Base-by-base conservation (phyloP, 2,797 vertebrate species). In the Chrosomus eos region DNA sequence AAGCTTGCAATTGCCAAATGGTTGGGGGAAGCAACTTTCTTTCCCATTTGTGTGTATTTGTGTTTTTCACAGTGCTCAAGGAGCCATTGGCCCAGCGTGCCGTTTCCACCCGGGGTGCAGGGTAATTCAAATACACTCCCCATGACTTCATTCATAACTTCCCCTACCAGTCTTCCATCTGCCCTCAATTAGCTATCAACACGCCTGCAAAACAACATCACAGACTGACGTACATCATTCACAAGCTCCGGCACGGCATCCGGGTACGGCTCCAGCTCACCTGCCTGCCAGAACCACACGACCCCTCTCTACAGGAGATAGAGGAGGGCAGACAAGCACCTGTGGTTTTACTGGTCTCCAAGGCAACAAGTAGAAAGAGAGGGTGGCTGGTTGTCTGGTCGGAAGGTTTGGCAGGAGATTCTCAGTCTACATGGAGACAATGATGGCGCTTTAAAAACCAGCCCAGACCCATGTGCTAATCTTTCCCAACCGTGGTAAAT, bases 131-230 rank as follows among this genome's bases (percentile, higher is more conserved):
- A 80, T 51, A 62, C 48, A 67, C 81, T 83, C 48, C 45, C 75
- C 55, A 87, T 85, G 80, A 64, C 67, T 83, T 78, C 66, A 87
- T 81, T 85, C 71, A 81, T 62, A 84, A 84, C 67, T 88, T 91
- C 89, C 90, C 90, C 93, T 90, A 91, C 88, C 91, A 91, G 92
- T 89, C 93, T 94, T 91, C 93, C 93, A 91, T 89, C 92, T 89
- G 90, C 91, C 91, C 92, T 92, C 92, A 92, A 92, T 94, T 93
- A 93, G 87, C 89, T 66, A 94, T 95, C 94, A 92, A 33, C 93
- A 91, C 88, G 93, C 90, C 91, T 93, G 90, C 64, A 90, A 91
- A 92, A 86, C 90, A 2, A 85, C 90, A 2, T 0, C 73, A 84
- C 64, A 26, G 66, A 48, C 48, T 38, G 73, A 83, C 45, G n/a